A percentile compares a stretch with the other conserved stretches of the same genome.
Conservation (phyloP, 1,140 invertebrate species). For the Alviniconcha marisindica region DNA sequence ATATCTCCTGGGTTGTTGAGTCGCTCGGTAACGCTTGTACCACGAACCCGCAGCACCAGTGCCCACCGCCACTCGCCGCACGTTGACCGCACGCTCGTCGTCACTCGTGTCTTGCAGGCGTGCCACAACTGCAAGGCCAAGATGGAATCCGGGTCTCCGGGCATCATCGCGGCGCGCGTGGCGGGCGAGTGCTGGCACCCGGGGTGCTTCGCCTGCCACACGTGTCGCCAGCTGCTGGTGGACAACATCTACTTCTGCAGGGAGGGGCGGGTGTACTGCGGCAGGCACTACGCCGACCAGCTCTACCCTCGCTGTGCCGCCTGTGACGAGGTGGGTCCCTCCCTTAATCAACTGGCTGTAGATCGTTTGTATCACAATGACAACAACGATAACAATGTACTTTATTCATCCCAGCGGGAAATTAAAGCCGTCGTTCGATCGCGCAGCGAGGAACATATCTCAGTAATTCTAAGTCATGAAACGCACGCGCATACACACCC, state of each 20-base stretch:
- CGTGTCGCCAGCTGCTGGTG: conserved; percentile 94
- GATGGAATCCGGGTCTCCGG: conserved; percentile 90
- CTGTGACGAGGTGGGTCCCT: conserved; percentile 93
- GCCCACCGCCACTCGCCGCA: too few relatives aligned
- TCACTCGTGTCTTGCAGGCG: conserved; percentile 41
- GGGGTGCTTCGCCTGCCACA: conserved; percentile 93
- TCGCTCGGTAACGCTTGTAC: too few relatives aligned
- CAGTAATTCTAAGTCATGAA: too few relatives aligned
- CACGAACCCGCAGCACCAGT: too few relatives aligned
- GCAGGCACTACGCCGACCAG: conserved; percentile 96
- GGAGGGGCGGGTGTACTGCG: conserved; percentile 90
- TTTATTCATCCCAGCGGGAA: too few relatives aligned
- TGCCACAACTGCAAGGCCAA: conserved; percentile 86
- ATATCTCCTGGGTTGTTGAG: too few relatives aligned
- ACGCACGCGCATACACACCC: too few relatives aligned
- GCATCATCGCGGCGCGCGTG: conserved; percentile 89
- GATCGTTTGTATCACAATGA: not conserved
- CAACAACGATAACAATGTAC: not conserved
- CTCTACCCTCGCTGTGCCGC: conserved; percentile 96
- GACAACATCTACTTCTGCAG: conserved; percentile 98
- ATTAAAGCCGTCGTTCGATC: too few relatives aligned
- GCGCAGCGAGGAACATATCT: too few relatives aligned
- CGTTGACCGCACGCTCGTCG: too few relatives aligned
- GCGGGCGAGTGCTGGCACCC: conserved; percentile 93
- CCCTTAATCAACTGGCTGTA: not conserved